Conservation (phyloP, 2,888 invertebrate genomes). For the Chaitophorus viminalis region DNA sequence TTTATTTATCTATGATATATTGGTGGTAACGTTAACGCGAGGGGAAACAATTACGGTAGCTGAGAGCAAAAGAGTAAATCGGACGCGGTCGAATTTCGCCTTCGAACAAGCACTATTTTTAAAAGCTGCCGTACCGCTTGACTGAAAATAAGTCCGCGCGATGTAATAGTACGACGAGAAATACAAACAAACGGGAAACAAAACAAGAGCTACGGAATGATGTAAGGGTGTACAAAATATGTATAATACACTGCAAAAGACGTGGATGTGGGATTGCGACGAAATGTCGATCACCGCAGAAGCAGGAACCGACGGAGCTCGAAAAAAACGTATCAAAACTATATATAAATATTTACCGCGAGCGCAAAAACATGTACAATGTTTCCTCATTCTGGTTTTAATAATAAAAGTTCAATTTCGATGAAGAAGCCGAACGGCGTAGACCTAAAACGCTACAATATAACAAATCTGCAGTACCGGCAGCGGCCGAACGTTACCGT, state of each 20-base stretch:
- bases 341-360: neutral
- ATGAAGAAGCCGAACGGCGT: neutral
- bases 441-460: neutral
- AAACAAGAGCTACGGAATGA: neutral
- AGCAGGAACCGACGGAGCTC: neutral
- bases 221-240: too few species aligned
- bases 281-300: neutral
- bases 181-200: neutral
- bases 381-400: neutral
- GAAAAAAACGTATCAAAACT: neutral
- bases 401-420: neutral
- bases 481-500: neutral
- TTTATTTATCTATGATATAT: slow-evolving; percentile 24
- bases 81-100: too few species aligned
- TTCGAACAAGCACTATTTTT: too few species aligned
- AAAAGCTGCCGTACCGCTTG: neutral
- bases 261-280: neutral
- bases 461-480: neutral
- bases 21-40: neutral
- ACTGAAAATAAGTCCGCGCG: neutral
- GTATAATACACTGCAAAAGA: too few species aligned
- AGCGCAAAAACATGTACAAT: neutral
- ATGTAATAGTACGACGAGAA: too few species aligned
- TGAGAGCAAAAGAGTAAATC: too few species aligned
- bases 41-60: too few species aligned